phyloP scores from a whole-genome alignment of 2,888 invertebrate species.

The Orgyia antiqua region DNA sequence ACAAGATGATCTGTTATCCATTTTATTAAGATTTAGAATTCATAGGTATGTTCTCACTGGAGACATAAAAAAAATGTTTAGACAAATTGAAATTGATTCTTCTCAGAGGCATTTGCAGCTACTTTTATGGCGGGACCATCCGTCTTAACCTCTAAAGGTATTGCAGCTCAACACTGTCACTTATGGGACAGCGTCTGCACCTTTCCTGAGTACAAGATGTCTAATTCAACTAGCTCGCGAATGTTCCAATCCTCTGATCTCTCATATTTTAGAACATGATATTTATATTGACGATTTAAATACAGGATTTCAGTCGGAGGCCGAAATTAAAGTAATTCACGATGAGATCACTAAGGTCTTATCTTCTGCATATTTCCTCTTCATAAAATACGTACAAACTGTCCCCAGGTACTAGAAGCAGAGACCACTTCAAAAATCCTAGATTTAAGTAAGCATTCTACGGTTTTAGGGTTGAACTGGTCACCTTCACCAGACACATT shows the following conservation, averaged over 20 bases:
- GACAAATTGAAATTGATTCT: background rate
- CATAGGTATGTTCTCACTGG: constrained; percentile 7
- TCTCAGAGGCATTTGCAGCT: background rate
- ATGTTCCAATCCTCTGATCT: constrained; percentile 8
- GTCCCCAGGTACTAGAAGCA: background rate
- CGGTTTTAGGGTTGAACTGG: constrained; percentile 1
- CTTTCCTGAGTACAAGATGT: constrained; percentile 14
- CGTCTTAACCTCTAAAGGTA: constrained; percentile 4
- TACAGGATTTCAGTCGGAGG: constrained; percentile 10
- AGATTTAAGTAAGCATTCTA: constrained; percentile 1
- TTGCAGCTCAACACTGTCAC: too few relatives aligned
- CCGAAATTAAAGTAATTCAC: constrained; percentile 6
- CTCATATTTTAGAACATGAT: constrained; percentile 8
- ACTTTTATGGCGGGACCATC: constrained; percentile 15
- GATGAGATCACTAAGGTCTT: constrained; percentile 4
- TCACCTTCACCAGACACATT: constrained; percentile 1
- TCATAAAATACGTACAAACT: background rate
- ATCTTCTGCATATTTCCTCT: constrained; percentile 4
- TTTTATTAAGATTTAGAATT: constrained; percentile 14
- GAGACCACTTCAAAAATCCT: background rate
- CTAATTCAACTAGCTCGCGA: constrained; percentile 13
- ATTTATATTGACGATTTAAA: constrained; percentile 21
- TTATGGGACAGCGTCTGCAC: constrained; percentile 2
- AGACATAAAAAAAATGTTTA: constrained; percentile 13
- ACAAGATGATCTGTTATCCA: constrained; percentile 16